Evolutionary conservation across 2,113 vertebrate species (phyloP).

Genomic region (Brachyistius frenatus): DNA sequence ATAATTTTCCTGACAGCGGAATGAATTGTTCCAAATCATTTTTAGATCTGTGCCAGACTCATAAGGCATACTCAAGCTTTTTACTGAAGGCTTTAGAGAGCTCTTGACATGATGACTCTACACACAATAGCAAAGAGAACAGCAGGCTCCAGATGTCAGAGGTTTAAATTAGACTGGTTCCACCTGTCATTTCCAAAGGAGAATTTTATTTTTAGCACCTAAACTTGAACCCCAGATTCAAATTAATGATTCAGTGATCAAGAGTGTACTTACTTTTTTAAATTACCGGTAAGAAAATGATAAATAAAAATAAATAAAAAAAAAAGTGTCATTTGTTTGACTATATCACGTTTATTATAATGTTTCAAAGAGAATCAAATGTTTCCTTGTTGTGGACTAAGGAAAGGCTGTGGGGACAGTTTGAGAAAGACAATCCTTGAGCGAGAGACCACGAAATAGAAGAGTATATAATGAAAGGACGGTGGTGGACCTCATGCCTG

Average conservation of each 20-base stretch:
- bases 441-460: constrained; percentile 49
- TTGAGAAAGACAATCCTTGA: constrained; percentile 28
- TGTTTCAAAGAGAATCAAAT: not conserved
- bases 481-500: constrained; percentile 36
- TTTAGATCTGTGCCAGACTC: too few relatives aligned
- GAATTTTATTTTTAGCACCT: not conserved
- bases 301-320: too few relatives aligned
- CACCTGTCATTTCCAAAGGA: not conserved
- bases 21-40: too few relatives aligned
- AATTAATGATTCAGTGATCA: not conserved
- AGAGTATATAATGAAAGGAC: constrained; percentile 27
- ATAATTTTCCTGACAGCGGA: too few relatives aligned
- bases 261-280: not conserved
- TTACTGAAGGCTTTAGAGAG: too few relatives aligned
- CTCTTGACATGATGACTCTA: too few relatives aligned
- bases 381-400: not conserved
- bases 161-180: constrained; percentile 4
- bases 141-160: not conserved
- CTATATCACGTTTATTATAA: not conserved
- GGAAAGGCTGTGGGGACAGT: not conserved
- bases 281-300: not conserved
- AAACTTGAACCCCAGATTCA: not conserved
- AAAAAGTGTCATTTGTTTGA: too few relatives aligned
- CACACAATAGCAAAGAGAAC: too few relatives aligned
- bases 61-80: too few relatives aligned